A percentile compares a stretch with the other conserved stretches of the same genome.
Evolutionary conservation across 2,888 invertebrate species (phyloP).

Genomic region (Busseola fusca): DNA sequence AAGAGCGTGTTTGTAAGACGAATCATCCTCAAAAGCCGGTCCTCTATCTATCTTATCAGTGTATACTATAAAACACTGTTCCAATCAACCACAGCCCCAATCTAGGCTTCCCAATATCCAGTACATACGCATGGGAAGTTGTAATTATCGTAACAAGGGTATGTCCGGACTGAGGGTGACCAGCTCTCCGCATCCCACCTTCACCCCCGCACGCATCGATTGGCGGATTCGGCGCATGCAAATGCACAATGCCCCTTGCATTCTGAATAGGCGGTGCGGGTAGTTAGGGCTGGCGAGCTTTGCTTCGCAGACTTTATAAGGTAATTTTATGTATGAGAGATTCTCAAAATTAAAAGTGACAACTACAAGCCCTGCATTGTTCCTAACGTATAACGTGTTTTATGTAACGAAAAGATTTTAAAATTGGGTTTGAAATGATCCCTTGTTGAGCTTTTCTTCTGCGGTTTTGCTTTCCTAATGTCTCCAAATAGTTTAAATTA

Average conservation of each 20-base stretch:
- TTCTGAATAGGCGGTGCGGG: slow-evolving; percentile 45
- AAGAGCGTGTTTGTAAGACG: not conserved
- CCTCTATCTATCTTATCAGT: not conserved
- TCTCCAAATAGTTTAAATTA: not conserved
- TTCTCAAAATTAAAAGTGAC: not conserved
- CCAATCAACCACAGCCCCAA: slow-evolving; percentile 28
- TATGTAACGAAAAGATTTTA: not conserved
- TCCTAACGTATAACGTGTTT: not conserved
- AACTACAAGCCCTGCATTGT: not conserved
- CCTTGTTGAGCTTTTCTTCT: not conserved
- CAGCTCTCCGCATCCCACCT: slow-evolving; percentile 36
- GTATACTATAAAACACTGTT: not conserved
- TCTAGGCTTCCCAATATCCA: slow-evolving; percentile 33
- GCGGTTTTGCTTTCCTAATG: no score
- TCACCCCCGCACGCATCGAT: slow-evolving; percentile 78
- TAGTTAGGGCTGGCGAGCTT: slow-evolving; percentile 43
- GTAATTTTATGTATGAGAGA: not conserved
- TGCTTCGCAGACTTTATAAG: not conserved
- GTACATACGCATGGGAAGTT: slow-evolving; percentile 53
- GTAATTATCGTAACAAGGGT: slow-evolving; percentile 74
- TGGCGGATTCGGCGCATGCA: slow-evolving; percentile 76
- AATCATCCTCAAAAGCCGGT: not conserved
- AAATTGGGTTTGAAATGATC: not conserved
- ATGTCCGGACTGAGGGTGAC: slow-evolving; percentile 57
- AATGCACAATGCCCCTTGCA: slow-evolving; percentile 74